A percentile compares a stretch with the other conserved stretches of the same genome.
phyloP scores from a whole-genome alignment of 2,888 invertebrate genomes.

The Coelinius sp. region DNA sequence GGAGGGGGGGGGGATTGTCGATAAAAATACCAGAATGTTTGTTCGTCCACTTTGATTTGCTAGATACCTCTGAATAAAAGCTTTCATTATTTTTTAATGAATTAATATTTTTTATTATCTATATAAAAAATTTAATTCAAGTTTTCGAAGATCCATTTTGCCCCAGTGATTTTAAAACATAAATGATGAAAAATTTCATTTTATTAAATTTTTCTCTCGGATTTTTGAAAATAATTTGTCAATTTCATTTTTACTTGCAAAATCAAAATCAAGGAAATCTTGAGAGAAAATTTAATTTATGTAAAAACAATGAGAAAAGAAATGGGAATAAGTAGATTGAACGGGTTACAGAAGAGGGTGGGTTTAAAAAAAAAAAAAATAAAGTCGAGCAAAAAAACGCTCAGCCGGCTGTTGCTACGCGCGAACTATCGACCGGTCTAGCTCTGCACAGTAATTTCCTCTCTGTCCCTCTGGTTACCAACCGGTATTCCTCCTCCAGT shows the following conservation, averaged over 20 bases:
- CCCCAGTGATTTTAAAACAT: no score
- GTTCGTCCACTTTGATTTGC: background rate
- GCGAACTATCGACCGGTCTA: constrained; percentile 62
- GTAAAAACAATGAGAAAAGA: no score
- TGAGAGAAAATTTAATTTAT: no score
- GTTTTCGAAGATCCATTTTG: no score
- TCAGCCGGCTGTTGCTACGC: constrained; percentile 62
- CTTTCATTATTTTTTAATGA: no score
- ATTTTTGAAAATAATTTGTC: no score
- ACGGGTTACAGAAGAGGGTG: constrained; percentile 41
- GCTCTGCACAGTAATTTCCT: constrained; percentile 39
- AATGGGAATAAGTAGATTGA: constrained; percentile 10
- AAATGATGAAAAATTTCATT: no score
- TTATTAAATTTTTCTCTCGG: no score
- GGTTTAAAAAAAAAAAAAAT: constrained; percentile 54
- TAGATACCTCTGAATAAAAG: background rate
- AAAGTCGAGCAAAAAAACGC: constrained; percentile 58
- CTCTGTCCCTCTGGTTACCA: constrained; percentile 14
- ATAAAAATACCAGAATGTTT: constrained; percentile 26
- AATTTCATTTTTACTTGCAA: no score
- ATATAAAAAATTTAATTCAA: no score
- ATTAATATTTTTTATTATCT: no score
- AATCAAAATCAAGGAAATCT: no score
- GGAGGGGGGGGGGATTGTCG: constrained; percentile 26
- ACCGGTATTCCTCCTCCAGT: constrained; percentile 35